phyloP scores from a whole-genome alignment of 1,140 invertebrate species.

The Drosophila ercepeae region DNA sequence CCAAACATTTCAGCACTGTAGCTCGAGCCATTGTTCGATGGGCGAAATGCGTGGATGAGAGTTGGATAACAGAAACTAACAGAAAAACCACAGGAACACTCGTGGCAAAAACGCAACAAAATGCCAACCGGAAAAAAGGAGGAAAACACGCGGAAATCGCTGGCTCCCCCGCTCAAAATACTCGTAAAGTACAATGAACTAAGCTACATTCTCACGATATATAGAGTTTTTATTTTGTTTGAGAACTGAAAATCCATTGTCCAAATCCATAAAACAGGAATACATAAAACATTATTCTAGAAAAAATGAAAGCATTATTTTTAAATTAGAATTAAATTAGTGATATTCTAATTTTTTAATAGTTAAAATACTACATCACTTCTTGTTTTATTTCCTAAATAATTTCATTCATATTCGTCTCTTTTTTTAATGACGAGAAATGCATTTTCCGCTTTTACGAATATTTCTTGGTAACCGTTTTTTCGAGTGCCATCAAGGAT shows the following conservation, averaged over 20 bases:
- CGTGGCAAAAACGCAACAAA: slow-evolving; percentile 67
- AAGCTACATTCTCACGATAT: neutral
- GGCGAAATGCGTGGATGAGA: slow-evolving; percentile 38
- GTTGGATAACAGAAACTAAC: slow-evolving; percentile 5
- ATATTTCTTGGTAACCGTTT: neutral
- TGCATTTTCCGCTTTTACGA: too few species aligned
- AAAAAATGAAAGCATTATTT: too few species aligned
- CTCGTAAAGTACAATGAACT: slow-evolving; percentile 77
- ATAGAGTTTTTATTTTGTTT: too few species aligned
- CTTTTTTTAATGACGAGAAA: too few species aligned
- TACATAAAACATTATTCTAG: too few species aligned
- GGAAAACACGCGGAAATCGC: slow-evolving; percentile 68
- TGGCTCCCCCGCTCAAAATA: slow-evolving; percentile 41
- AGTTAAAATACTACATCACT: too few species aligned
- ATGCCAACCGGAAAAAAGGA: slow-evolving; percentile 41
- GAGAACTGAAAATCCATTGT: too few species aligned
- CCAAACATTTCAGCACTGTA: slow-evolving; percentile 69
- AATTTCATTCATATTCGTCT: too few species aligned
- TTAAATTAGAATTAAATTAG: too few species aligned
- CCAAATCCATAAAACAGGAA: too few species aligned
- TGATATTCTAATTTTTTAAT: too few species aligned
- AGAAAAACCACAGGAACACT: slow-evolving; percentile 10
- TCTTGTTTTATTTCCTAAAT: too few species aligned
- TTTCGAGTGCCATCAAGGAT: neutral
- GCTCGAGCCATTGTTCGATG: slow-evolving; percentile 66